phyloP scores from a whole-genome alignment of 2,113 vertebrate species.

The Hemibagrus wyckioides region DNA sequence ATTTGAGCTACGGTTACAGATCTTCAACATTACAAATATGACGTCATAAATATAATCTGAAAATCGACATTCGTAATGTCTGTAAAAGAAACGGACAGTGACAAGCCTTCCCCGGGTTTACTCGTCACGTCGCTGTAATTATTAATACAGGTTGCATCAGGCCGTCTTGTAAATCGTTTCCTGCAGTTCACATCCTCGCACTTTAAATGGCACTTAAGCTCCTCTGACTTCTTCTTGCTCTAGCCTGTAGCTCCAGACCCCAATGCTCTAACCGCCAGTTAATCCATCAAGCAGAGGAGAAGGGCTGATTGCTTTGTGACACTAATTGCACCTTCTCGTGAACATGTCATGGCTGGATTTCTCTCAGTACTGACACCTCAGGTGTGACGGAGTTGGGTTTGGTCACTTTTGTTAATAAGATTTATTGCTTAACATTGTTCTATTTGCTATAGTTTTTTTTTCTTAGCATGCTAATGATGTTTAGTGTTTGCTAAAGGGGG shows the following conservation, averaged over 20 bases:
- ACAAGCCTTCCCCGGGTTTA: background rate
- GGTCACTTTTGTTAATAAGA: conserved; percentile 8
- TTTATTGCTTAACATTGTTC: conserved; percentile 19
- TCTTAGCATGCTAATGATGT: background rate
- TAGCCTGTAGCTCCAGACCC: background rate
- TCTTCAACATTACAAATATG: background rate
- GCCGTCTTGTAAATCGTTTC: conserved; percentile 14
- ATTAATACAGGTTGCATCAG: background rate
- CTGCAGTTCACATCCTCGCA: conserved; percentile 11
- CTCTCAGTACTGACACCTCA: background rate
- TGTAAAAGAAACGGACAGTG: background rate
- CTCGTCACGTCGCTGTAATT: background rate
- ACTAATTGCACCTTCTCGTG: conserved; percentile 30
- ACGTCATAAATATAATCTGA: background rate
- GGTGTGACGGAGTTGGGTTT: background rate
- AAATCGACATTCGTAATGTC: background rate
- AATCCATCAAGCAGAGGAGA: conserved; percentile 32
- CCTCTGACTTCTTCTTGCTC: background rate
- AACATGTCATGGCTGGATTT: conserved; percentile 18
- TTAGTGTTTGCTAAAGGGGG: conserved; percentile 1
- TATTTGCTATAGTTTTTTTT: background rate
- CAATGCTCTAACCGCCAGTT: conserved; percentile 10
- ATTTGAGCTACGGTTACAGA: background rate
- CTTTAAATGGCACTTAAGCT: conserved; percentile 31
- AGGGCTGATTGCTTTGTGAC: conserved; percentile 34